Percentiles rank a stretch among this genome's conserved stretches.
phyloP scores from a whole-genome alignment of 2,113 vertebrate genomes.

The Stomatorhinus ivindoensis region DNA sequence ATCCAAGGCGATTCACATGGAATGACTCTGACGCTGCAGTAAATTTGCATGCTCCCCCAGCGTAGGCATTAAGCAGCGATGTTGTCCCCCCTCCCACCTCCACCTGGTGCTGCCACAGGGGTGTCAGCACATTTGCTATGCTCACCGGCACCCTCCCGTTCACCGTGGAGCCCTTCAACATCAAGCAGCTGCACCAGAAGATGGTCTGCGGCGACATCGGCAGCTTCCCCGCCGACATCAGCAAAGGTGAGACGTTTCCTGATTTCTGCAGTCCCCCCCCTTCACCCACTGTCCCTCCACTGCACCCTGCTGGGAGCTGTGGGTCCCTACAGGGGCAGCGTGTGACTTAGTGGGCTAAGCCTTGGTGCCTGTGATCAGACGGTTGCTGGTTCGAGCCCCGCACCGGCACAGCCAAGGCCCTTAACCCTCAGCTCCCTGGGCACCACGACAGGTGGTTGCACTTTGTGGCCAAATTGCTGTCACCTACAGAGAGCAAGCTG shows the following conservation, averaged over 20 bases:
- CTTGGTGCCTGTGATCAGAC: background rate
- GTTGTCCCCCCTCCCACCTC: background rate
- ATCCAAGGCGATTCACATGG: background rate
- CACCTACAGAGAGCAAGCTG: background rate
- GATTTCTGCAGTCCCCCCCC: background rate
- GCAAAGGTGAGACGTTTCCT: constrained; percentile 55
- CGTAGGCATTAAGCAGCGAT: background rate
- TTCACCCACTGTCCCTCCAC: background rate
- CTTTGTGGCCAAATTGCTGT: background rate
- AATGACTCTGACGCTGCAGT: background rate
- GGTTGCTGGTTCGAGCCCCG: background rate
- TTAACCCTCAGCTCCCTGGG: background rate
- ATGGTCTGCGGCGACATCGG: constrained; percentile 69
- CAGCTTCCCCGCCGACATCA: constrained; percentile 63
- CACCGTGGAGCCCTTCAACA: constrained; percentile 70
- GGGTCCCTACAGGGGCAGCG: background rate
- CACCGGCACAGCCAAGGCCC: background rate
- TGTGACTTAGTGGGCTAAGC: background rate
- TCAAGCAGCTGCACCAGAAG: constrained; percentile 74
- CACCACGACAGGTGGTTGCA: background rate
- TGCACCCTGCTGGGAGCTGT: background rate
- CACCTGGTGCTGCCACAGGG: constrained; percentile 48
- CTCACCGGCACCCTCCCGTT: constrained; percentile 69
- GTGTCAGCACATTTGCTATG: constrained; percentile 74
- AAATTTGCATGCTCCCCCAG: background rate